Conservation (phyloP, 2,888 invertebrate species). For the Sphinx pinastri region DNA sequence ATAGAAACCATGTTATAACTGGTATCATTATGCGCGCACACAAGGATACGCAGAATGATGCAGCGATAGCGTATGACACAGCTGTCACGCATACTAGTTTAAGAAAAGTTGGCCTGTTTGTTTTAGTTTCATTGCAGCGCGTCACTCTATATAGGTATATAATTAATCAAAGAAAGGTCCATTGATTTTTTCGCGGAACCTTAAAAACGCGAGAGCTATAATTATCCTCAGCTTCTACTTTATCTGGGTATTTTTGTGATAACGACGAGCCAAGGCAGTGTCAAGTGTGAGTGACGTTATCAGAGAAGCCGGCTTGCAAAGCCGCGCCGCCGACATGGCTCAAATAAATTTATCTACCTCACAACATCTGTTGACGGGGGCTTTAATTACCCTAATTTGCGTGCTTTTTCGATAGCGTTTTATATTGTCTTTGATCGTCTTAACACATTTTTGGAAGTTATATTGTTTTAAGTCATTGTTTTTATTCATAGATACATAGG, state of each 20-base stretch:
- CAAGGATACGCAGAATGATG: too few relatives aligned
- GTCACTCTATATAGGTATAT: too few relatives aligned
- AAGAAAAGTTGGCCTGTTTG: too few relatives aligned
- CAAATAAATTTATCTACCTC: slow-evolving; percentile 63
- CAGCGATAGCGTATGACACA: too few relatives aligned
- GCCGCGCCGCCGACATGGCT: slow-evolving; percentile 47
- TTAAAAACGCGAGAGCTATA: slow-evolving; percentile 41
- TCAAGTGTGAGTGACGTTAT: slow-evolving; percentile 76
- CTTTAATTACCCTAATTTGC: slow-evolving; percentile 69
- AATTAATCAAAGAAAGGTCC: too few relatives aligned
- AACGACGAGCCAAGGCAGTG: slow-evolving; percentile 56
- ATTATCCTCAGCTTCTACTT: slow-evolving; percentile 48
- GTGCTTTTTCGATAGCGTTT: slow-evolving; percentile 30
- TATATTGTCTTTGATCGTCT: slow-evolving; percentile 24
- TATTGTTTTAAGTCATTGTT: background rate
- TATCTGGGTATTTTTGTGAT: slow-evolving; percentile 58
- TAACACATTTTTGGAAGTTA: background rate
- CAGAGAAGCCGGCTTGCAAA: slow-evolving; percentile 56
- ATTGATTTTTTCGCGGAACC: slow-evolving; percentile 25
- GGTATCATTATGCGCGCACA: too few relatives aligned
- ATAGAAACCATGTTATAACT: too few relatives aligned
- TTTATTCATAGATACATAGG: background rate
- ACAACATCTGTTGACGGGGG: slow-evolving; percentile 59
- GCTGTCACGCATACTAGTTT: too few relatives aligned
- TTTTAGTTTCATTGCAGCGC: too few relatives aligned